Conservation (phyloP, 2,888 invertebrate genomes). For the Encarsia formosa region DNA sequence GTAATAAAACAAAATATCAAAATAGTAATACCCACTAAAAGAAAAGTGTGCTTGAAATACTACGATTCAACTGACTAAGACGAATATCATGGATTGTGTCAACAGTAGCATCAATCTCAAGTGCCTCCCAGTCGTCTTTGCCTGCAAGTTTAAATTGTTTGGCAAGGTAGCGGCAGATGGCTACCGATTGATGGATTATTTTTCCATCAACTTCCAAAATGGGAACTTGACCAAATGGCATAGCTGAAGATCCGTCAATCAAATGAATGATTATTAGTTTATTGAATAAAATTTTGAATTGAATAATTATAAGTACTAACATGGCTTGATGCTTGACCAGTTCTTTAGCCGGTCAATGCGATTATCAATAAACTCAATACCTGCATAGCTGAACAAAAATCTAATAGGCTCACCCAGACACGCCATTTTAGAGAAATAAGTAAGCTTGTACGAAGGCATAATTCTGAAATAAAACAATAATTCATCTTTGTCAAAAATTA, state of each 20-base stretch:
- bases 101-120: slow-evolving; percentile 61
- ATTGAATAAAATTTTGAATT: too few relatives aligned
- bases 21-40: background rate
- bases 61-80: slow-evolving; percentile 52
- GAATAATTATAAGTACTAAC: slow-evolving; percentile 32
- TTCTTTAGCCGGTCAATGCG: slow-evolving; percentile 41
- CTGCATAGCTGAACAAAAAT: slow-evolving; percentile 48
- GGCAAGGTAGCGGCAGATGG: slow-evolving; percentile 62
- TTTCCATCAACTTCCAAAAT: slow-evolving; percentile 63
- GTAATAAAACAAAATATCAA: background rate
- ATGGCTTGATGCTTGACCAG: slow-evolving; percentile 43
- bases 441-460: slow-evolving; percentile 44
- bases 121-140: slow-evolving; percentile 56
- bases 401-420: slow-evolving; percentile 51
- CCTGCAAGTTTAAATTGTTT: slow-evolving; percentile 60
- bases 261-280: too few relatives aligned
- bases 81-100: slow-evolving; percentile 63
- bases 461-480: background rate
- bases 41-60: background rate
- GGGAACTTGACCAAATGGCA: slow-evolving; percentile 65
- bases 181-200: slow-evolving; percentile 57
- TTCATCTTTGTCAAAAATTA: too few relatives aligned
- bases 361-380: slow-evolving; percentile 47
- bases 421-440: slow-evolving; percentile 49
- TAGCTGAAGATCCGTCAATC: too few relatives aligned